Conservation (phyloP, 2,888 invertebrate genomes). For the Amphipyra berbera region DNA sequence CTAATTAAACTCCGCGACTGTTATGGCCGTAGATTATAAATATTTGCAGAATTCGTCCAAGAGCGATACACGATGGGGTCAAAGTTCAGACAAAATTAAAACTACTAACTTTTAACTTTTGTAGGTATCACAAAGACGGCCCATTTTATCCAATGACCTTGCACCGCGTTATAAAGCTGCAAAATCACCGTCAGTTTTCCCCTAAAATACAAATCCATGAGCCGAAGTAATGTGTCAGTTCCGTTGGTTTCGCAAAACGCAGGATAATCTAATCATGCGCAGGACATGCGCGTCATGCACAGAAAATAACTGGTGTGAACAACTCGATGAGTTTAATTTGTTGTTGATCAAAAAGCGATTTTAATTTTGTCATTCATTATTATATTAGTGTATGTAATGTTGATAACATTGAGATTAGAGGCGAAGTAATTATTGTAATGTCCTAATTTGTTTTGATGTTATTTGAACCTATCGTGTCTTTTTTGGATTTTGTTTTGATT, state of each 20-base stretch:
- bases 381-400: constrained; percentile 12
- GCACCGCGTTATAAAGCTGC: no score
- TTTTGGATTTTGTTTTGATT: no score
- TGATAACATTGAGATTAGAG: constrained; percentile 7
- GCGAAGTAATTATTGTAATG: background rate
- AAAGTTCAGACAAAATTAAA: no score
- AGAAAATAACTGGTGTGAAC: constrained; percentile 58
- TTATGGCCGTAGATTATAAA: no score
- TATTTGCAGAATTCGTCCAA: no score
- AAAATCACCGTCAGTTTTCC: background rate
- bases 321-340: constrained; percentile 17
- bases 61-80: no score
- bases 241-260: constrained; percentile 57
- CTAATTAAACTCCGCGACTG: no score
- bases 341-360: constrained; percentile 29
- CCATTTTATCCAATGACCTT: no score
- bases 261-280: constrained; percentile 75
- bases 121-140: no score
- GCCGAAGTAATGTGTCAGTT: constrained; percentile 43
- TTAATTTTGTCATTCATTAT: constrained; percentile 6
- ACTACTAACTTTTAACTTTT: no score
- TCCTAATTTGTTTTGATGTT: background rate
- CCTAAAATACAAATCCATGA: constrained; percentile 35
- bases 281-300: constrained; percentile 67
- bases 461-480: no score